phyloP scores from a whole-genome alignment of 2,888 invertebrate species.

The Drosophila siamana region DNA sequence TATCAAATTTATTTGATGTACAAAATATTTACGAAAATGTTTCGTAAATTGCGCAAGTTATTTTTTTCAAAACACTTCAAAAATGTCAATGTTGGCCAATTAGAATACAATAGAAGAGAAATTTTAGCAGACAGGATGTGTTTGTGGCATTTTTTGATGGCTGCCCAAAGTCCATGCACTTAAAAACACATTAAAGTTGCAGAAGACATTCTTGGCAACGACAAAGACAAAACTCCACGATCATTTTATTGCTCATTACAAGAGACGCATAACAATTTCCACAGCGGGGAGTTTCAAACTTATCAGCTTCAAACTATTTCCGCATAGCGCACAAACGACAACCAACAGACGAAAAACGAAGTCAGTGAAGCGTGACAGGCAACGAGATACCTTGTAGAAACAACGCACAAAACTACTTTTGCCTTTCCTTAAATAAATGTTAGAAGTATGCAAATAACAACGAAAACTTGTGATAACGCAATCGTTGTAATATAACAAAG shows the following conservation, averaged over 20 bases:
- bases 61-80: too few species aligned
- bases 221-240: slow-evolving; percentile 46
- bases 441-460: too few species aligned
- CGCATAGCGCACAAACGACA: slow-evolving; percentile 43
- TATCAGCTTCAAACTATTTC: slow-evolving; percentile 52
- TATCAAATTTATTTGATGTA: slow-evolving; percentile 24
- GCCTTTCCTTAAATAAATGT: not conserved
- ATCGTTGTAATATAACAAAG: too few species aligned
- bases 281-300: slow-evolving; percentile 21
- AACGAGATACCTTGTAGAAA: slow-evolving; percentile 1
- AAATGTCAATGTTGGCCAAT: too few species aligned
- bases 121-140: slow-evolving; percentile 40
- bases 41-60: not conserved
- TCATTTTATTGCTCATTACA: slow-evolving; percentile 56
- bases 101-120: not conserved
- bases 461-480: too few species aligned
- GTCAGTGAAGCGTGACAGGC: not conserved
- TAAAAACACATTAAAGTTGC: slow-evolving; percentile 54
- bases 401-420: not conserved
- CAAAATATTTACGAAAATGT: not conserved
- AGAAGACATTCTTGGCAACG: slow-evolving; percentile 33
- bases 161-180: slow-evolving; percentile 23
- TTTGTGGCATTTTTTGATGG: slow-evolving; percentile 5
- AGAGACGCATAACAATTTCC: slow-evolving; percentile 55
- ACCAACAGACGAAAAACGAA: not conserved